These are phyloP conservation scores for Drosophila conformis DNA, from an alignment of 2,888 invertebrate genomes.

Conservation along the genomic window DNA sequence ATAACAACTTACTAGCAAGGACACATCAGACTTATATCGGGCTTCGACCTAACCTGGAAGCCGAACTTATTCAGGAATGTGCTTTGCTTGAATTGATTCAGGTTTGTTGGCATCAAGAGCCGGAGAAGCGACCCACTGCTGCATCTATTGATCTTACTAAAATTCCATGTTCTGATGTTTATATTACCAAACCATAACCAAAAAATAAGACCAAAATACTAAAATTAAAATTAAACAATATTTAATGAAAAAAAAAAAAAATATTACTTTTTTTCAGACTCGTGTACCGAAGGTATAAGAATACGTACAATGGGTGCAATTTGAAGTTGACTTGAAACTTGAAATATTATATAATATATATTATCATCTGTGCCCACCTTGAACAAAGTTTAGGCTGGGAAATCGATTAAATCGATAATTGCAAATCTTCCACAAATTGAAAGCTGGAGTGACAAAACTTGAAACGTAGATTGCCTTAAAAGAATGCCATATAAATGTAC, in stretches of 20 bases:
- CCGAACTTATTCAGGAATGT: not conserved
- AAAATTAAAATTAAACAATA: not conserved
- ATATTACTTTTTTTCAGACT: too few species aligned
- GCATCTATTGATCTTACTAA: not conserved
- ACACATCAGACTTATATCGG: accelerated
- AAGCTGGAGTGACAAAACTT: too few species aligned
- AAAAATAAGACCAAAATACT: not conserved
- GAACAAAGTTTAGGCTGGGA: not conserved
- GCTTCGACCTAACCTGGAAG: not conserved
- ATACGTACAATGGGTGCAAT: not conserved
- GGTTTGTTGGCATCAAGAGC: conserved; percentile 4
- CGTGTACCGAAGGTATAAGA: not conserved
- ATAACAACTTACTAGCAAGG: not conserved
- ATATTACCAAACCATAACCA: not conserved
- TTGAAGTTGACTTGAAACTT: not conserved
- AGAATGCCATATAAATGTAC: too few species aligned
- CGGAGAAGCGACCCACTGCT: not conserved
- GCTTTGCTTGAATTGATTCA: not conserved
- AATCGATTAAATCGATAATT: not conserved
- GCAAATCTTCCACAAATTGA: not conserved
- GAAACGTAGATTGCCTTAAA: not conserved
- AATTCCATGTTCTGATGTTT: not conserved
- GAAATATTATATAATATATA: not conserved
- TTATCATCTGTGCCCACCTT: too few species aligned
- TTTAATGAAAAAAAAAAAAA: not conserved